Evolutionary conservation across 1,140 invertebrate species (phyloP).

Genomic region (Carcinoscorpius rotundicauda): DNA sequence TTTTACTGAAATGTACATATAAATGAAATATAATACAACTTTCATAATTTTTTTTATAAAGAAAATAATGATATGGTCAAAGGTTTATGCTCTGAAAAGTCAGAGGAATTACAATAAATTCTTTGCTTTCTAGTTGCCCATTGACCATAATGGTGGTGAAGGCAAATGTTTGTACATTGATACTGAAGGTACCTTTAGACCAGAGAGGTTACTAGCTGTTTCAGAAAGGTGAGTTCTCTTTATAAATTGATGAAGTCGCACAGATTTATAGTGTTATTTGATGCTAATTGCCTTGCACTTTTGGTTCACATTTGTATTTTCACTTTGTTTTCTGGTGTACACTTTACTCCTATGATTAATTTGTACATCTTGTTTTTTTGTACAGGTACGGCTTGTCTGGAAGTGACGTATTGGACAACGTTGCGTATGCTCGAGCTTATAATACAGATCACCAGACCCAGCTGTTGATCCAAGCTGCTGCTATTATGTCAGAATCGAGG

Average conservation of each 20-base stretch:
- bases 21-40: too few species aligned
- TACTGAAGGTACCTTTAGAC: slow-evolving; percentile 93
- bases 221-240: slow-evolving; percentile 45
- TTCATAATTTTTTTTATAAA: too few species aligned
- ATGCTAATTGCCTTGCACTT: neutral
- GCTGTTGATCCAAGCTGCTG: slow-evolving; percentile 77
- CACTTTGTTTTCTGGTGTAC: neutral
- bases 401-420: slow-evolving; percentile 89
- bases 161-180: slow-evolving; percentile 98
- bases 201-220: slow-evolving; percentile 69
- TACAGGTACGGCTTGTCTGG: slow-evolving; percentile 63
- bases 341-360: neutral
- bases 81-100: too few species aligned
- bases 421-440: slow-evolving; percentile 89
- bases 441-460: slow-evolving; percentile 96
- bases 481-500: slow-evolving; percentile 96
- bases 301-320: neutral
- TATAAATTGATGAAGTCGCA: neutral
- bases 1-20: too few species aligned
- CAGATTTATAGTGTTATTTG: neutral
- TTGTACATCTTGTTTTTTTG: slow-evolving; percentile 6
- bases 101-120: too few species aligned
- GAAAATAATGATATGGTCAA: too few species aligned
- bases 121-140: slow-evolving; percentile 54
- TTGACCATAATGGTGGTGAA: slow-evolving; percentile 94